Base-by-base conservation (phyloP, 1,140 invertebrate species). In the Procambarus clarkii region DNA sequence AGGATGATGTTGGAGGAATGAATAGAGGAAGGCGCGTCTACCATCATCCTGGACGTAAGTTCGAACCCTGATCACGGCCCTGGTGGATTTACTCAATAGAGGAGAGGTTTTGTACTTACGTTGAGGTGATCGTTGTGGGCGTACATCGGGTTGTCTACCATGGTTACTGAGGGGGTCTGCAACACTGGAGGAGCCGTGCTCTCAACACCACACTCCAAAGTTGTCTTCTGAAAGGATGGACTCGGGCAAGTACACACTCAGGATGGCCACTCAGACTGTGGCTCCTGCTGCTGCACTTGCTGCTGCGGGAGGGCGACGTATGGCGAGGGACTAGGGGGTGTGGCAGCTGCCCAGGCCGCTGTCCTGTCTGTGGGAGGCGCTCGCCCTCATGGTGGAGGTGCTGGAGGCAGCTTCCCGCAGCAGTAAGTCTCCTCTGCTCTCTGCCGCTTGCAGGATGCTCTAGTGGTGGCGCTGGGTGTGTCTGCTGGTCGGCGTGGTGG, bases 261-360 rank as follows among this genome's bases (percentile, higher is more conserved):
- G 69, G 69, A 34, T 74, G 5, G n/a, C 69, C 69, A 74, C 69
- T 74, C 69, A 74, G 69, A 74, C 69, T 69, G 13, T 74, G 69
- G 69, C 69, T 74, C 69, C 69, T 74, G 69, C 69, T 74, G 69
- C 69, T 74, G 69, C 69, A 74, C 69, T 74, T 74, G 69, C 69
- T 74, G 69, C n/a, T 34, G 7, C 0, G 5, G 69, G n/a, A 8
- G 69, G 69, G n/a, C 5, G 21, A n/a, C n/a, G 24, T 34, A 34
- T n/a, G 34, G 7, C 2, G 69, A 24, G n/a, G 69, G 7, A 24
- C 24, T 74, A 74, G 24, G 69, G 24, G 69, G 69, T 74, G 69
- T 74, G 69, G 11, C n/a, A 24, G 69, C 69, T 3, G n/a, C 69
- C 69, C 8, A 8, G 69, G 69, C 69, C 24, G 69, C 69, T 74